These are phyloP conservation scores for Drosophila birchii DNA, from an alignment of 2,888 invertebrate genomes.

Conservation along the genomic window DNA sequence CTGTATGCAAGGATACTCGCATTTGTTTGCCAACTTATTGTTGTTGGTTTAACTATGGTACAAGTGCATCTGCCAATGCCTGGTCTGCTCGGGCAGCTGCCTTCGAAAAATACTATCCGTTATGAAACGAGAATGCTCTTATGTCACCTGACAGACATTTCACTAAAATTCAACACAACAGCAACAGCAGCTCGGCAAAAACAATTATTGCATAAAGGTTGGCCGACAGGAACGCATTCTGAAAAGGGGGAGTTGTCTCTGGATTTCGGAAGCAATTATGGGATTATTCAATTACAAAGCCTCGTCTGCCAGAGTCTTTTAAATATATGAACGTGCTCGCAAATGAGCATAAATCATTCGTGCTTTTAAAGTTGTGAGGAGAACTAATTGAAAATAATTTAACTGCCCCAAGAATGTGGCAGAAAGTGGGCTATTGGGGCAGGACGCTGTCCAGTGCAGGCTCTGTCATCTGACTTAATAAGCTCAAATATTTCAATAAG, in stretches of 20 bases:
- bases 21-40: slow-evolving; percentile 45
- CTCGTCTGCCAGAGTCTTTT: slow-evolving; percentile 44
- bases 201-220: slow-evolving; percentile 61
- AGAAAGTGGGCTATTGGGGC: slow-evolving; percentile 13
- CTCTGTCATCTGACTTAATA: slow-evolving; percentile 20
- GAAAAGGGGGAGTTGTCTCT: neutral
- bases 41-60: slow-evolving; percentile 11
- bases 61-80: slow-evolving; percentile 33
- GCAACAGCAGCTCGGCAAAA: slow-evolving; percentile 57
- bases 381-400: slow-evolving; percentile 46
- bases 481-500: slow-evolving; percentile 67
- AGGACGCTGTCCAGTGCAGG: neutral
- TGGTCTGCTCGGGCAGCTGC: slow-evolving; percentile 36
- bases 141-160: slow-evolving; percentile 76
- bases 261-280: slow-evolving; percentile 6
- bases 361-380: neutral
- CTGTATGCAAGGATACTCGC: slow-evolving; percentile 26
- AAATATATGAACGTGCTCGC: slow-evolving; percentile 25
- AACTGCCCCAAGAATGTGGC: slow-evolving; percentile 12
- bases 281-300: slow-evolving; percentile 41
- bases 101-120: slow-evolving; percentile 55
- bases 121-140: slow-evolving; percentile 64
- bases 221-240: slow-evolving; percentile 1
- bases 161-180: slow-evolving; percentile 64
- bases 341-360: slow-evolving; percentile 44